phyloP scores from a whole-genome alignment of 2,888 invertebrate genomes.

The Oscheius sp. region DNA sequence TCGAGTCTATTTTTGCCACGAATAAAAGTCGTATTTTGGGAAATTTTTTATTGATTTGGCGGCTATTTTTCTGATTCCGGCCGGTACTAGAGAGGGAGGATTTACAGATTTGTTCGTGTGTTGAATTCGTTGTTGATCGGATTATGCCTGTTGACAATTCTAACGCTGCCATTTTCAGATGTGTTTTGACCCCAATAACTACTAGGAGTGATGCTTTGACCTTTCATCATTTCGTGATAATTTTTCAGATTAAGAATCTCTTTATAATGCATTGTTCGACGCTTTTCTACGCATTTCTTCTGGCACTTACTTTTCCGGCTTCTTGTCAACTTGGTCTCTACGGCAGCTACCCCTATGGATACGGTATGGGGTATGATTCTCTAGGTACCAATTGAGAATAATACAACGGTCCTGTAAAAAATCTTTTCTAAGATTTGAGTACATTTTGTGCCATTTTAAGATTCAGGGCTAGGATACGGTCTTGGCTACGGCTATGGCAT shows the following conservation, averaged over 20 bases:
- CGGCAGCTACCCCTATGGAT: constrained; percentile 20
- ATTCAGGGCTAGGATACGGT: background rate
- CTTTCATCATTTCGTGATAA: too few species aligned
- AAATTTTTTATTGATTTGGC: too few species aligned
- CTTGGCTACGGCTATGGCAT: background rate
- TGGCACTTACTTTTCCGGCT: background rate
- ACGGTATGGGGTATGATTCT: constrained; percentile 30
- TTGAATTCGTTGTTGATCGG: constrained; percentile 34
- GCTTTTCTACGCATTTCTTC: constrained; percentile 9
- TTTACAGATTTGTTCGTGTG: constrained; percentile 26
- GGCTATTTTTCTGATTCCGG: background rate
- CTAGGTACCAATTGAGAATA: constrained; percentile 31
- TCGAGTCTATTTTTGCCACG: constrained; percentile 2
- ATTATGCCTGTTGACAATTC: constrained; percentile 23
- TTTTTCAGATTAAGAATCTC: too few species aligned
- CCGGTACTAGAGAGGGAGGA: constrained; percentile 14
- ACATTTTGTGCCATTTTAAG: background rate
- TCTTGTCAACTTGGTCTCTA: constrained; percentile 5
- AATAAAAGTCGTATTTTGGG: constrained; percentile 6
- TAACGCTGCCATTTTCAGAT: constrained; percentile 4
- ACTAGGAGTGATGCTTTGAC: too few species aligned
- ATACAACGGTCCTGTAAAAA: constrained; percentile 19
- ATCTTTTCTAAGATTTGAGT: background rate
- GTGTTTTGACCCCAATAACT: constrained; percentile 13
- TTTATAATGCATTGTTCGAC: background rate